These are phyloP conservation scores for Idaea dimidiata DNA, from an alignment of 2,888 invertebrate genomes.

Conservation along the genomic window DNA sequence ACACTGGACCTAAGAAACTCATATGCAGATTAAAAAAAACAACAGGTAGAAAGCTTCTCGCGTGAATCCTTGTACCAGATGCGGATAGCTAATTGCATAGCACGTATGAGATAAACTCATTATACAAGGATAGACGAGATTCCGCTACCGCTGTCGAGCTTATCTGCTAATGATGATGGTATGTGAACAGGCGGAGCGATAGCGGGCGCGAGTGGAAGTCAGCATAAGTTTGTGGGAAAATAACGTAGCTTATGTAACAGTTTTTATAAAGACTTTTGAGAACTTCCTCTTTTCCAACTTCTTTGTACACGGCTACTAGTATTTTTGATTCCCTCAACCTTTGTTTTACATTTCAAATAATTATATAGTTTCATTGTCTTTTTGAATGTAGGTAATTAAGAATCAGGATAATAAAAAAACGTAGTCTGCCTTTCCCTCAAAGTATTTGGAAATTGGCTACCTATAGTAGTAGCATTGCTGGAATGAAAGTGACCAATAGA, in stretches of 20 bases:
- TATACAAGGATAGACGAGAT: constrained; percentile 78
- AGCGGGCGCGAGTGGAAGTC: constrained; percentile 30
- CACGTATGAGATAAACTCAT: constrained; percentile 79
- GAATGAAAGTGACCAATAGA: too few species aligned
- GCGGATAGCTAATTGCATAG: constrained; percentile 69
- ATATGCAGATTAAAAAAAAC: neutral
- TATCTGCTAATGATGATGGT: constrained; percentile 49
- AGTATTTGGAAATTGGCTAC: too few species aligned
- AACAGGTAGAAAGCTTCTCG: neutral
- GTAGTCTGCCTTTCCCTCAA: too few species aligned
- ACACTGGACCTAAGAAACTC: too few species aligned
- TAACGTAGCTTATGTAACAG: neutral
- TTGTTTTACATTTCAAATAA: too few species aligned
- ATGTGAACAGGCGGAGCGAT: constrained; percentile 15
- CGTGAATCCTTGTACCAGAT: constrained; percentile 70
- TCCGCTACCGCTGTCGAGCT: constrained; percentile 64
- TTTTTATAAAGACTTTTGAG: too few species aligned
- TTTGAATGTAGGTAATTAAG: too few species aligned
- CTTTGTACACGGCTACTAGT: too few species aligned
- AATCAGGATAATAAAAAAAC: too few species aligned
- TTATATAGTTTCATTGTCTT: neutral
- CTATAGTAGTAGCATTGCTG: too few species aligned
- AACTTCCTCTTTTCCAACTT: too few species aligned
- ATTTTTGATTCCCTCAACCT: too few species aligned
- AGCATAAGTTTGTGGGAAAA: neutral